phyloP scores from a whole-genome alignment of 1,140 invertebrate genomes.

The Aphis gossypii region DNA sequence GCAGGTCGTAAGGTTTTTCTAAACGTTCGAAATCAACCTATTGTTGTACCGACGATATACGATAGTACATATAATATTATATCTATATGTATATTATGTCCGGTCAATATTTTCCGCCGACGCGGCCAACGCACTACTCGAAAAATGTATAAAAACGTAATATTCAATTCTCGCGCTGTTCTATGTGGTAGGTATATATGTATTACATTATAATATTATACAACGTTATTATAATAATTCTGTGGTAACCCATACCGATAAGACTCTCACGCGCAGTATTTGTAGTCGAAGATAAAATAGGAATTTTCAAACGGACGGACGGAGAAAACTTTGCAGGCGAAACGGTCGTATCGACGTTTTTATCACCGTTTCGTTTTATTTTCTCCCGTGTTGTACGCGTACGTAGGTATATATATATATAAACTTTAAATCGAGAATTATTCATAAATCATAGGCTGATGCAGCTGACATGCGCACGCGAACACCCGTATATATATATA shows the following conservation, averaged over 20 bases:
- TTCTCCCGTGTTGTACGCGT: neutral
- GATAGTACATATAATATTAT: neutral
- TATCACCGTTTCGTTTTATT: neutral
- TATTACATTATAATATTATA: neutral
- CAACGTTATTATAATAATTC: neutral
- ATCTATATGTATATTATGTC: neutral
- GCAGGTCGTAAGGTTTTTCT: neutral
- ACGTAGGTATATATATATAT: neutral
- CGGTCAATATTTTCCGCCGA: neutral
- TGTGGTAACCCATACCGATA: neutral
- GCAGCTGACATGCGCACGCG: neutral
- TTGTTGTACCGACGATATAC: neutral
- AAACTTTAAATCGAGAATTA: conserved; percentile 13
- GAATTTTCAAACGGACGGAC: neutral
- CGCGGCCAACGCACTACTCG: neutral
- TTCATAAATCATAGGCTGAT: conserved; percentile 27
- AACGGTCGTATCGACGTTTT: conserved; percentile 18
- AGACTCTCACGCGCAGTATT: neutral
- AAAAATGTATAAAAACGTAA: neutral
- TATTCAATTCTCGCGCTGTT: neutral
- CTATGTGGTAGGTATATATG: neutral
- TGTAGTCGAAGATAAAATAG: neutral
- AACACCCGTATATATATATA: too few relatives aligned
- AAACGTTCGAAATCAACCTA: conserved; percentile 33
- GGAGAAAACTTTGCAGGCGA: neutral